Evolutionary conservation across 2,888 invertebrate genomes (phyloP).

Genomic region (Chironomus tentans): DNA sequence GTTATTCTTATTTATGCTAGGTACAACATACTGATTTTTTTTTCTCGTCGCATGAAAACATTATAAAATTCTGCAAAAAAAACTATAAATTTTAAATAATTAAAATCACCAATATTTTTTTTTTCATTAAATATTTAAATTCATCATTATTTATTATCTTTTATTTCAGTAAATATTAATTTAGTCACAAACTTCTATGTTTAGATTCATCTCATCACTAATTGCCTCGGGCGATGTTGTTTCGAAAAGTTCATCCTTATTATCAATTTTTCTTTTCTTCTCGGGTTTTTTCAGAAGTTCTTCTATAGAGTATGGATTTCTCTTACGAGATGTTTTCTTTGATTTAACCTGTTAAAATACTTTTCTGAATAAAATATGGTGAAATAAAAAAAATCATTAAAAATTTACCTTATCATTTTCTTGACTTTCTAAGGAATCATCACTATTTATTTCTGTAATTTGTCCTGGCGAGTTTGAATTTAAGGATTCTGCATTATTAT

Average conservation of each 20-base stretch:
- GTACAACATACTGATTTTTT: too few relatives aligned
- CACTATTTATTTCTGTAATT: slow-evolving; percentile 40
- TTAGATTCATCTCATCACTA: slow-evolving; percentile 29
- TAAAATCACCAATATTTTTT: too few relatives aligned
- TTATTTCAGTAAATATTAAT: not conserved
- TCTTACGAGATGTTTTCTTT: slow-evolving; percentile 44
- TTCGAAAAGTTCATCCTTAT: slow-evolving; percentile 28
- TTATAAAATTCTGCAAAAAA: too few relatives aligned
- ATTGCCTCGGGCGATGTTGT: slow-evolving; percentile 36
- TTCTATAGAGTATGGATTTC: slow-evolving; percentile 81
- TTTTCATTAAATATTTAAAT: too few relatives aligned
- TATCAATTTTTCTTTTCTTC: slow-evolving; percentile 38
- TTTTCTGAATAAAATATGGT: slow-evolving; percentile 33
- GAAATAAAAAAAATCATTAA: not conserved
- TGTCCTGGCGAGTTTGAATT: slow-evolving; percentile 48
- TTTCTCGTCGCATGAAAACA: too few relatives aligned
- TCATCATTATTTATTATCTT: too few relatives aligned
- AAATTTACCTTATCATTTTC: slow-evolving; percentile 38
- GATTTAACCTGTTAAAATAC: not conserved
- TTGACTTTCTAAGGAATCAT: slow-evolving; percentile 47
- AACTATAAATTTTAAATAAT: too few relatives aligned
- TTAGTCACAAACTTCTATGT: slow-evolving; percentile 19
- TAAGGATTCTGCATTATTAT: slow-evolving; percentile 30
- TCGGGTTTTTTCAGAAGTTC: slow-evolving; percentile 74
- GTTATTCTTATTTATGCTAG: too few relatives aligned